Base-by-base conservation (phyloP, 2,888 invertebrate species). In the Morpho helenor region DNA sequence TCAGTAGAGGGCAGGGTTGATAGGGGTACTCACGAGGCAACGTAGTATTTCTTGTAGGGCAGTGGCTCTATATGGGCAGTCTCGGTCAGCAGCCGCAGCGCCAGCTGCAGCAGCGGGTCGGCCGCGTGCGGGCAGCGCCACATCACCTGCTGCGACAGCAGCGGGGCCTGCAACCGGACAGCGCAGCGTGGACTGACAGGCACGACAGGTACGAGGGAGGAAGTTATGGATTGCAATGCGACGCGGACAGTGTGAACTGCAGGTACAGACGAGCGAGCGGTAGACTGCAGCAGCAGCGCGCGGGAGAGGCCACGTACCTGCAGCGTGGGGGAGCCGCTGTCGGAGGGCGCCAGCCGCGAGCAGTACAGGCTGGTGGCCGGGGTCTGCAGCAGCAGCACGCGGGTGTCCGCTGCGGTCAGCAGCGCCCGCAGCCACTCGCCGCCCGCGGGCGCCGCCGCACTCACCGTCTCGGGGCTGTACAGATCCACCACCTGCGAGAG, bases 311-410 rank as follows among this genome's bases (percentile, higher is more conserved):
- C 31, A 3, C 5, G 31, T 31, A 31, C 31, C 31, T 31, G 31
- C 31, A 31, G 31, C 31, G 31, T 31, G 31, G 31, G 39, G 40
- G 40, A 22, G 31, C 43, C 43, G 23, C 42, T 8, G n/a, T 9
- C 46, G 45, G 50, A 48, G 45, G 8, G 40, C 22, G 22, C 47
- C 49, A 49, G 39, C 10, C 16, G 41, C 40, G 54, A 56, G 61
- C 47, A 54, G 57, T 49, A 64, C 56, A 40, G 56, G 9, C 66
- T 62, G 44, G 51, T 67, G 68, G 75, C 84, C 0, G 83, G 86
- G 54, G 84, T 71, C 78, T 86, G 84, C 75, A 87, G 71, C 68
- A 87, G 69, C 72, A 87, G 61, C 54, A 82, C 73, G 51, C 73
- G 64, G 52, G 66, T 65, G 68, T 61, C 69, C 7, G 22, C 39